Evolutionary conservation across 2,113 vertebrate genomes (phyloP).

Genomic region (Dasyprocta punctata): DNA sequence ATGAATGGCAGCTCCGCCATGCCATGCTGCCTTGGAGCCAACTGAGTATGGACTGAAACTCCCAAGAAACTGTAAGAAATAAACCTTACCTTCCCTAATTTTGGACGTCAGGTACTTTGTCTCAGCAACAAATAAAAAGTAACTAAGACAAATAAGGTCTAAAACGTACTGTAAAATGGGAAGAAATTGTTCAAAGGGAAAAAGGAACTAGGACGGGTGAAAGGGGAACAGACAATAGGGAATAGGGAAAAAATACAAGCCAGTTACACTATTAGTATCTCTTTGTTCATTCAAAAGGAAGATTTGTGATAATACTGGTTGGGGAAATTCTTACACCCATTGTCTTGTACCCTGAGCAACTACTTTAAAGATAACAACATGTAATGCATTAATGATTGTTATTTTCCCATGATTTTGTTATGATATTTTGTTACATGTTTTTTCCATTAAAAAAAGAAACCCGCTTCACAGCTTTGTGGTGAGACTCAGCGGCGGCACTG

Average conservation of each 20-base stretch:
- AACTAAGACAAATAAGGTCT: no score
- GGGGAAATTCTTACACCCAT: neutral
- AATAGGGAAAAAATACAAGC: neutral
- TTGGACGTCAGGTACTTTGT: no score
- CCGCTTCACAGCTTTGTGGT: rapidly evolving
- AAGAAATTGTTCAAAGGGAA: neutral
- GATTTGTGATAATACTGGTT: neutral
- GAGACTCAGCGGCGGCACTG: no score
- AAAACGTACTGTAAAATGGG: neutral
- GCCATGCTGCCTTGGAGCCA: no score
- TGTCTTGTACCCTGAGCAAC: neutral
- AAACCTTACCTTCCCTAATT: no score
- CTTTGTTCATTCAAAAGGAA: neutral
- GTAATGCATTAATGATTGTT: no score
- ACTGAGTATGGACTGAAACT: no score
- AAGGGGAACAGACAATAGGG: neutral
- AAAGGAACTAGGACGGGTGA: neutral
- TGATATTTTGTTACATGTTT: neutral
- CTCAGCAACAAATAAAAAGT: no score
- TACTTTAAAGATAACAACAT: neutral
- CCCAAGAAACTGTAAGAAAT: no score
- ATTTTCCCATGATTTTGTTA: neutral
- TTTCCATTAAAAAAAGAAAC: neutral
- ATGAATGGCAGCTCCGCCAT: no score
- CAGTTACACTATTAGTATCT: neutral